phyloP scores from a whole-genome alignment of 1,140 invertebrate species.

The Fopius arisanus region DNA sequence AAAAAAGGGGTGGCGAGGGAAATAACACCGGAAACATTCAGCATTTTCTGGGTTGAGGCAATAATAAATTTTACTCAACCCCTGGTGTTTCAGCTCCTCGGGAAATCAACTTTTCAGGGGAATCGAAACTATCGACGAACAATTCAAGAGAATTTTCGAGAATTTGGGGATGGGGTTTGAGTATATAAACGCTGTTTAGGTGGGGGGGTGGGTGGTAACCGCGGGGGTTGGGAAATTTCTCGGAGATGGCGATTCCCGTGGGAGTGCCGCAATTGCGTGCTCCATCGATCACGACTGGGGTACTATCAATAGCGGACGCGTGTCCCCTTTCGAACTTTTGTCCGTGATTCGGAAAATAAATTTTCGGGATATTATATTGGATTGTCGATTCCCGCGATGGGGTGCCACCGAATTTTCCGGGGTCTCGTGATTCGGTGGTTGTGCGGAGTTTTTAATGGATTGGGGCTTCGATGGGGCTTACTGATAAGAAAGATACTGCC shows the following conservation, averaged over 20 bases:
- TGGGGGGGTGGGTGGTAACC: background rate
- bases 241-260: constrained; percentile 33
- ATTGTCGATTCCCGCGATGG: background rate
- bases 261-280: constrained; percentile 39
- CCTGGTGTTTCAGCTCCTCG: constrained; percentile 16
- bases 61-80: constrained; percentile 32
- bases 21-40: background rate
- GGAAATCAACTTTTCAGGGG: constrained; percentile 31
- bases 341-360: constrained; percentile 1
- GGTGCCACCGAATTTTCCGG: no score
- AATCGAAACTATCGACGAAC: constrained; percentile 37
- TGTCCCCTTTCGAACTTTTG: background rate
- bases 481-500: no score
- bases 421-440: no score
- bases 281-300: constrained; percentile 41
- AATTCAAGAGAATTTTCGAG: constrained; percentile 28
- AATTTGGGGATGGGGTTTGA: background rate
- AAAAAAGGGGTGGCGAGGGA: background rate
- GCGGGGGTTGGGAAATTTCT: background rate
- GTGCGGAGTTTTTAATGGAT: no score
- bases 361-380: background rate
- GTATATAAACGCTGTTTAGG: constrained; percentile 10
- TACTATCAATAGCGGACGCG: constrained; percentile 14
- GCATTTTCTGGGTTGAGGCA: background rate
- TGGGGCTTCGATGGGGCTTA: no score